Base-by-base conservation (phyloP, 2,888 invertebrate genomes). In the Pachliopta kotzebuea region DNA sequence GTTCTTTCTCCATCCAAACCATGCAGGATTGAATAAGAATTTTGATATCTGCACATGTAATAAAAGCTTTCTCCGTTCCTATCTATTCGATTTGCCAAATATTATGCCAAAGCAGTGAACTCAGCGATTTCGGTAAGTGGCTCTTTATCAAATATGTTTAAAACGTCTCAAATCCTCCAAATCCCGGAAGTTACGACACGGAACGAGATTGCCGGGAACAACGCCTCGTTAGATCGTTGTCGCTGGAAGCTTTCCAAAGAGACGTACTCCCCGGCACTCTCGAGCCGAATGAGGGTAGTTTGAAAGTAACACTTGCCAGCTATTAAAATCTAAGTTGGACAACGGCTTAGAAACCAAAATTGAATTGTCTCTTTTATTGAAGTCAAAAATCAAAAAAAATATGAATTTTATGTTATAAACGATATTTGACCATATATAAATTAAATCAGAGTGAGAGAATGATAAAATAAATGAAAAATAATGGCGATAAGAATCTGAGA, bases 201-300 rank as follows among this genome's bases (percentile, higher is more conserved):
- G 2, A 20, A 54, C 49, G 20, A 50, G 45, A 56, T 59, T 31
- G 55, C 18, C 24, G 59, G 31, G 55, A 31, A 50, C 56, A 53
- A 62, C 20, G 55, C 26, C 55, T 52, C 60, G 54, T 55, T 56
- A 56, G 26, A 60, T 64, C 31, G 63, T 66, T 68, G 70, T 68
- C 68, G 66, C 65, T 71, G 71, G 71, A 71, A 54, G 53, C 59
- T 56, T 57, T 69, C 69, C 69, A 70, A 63, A 66, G 63, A 60
- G 68, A 61, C 67, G 63, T 60, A 53, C 54, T 61, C 7, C 53
- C 49, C 63, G 62, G 21, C 53, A 29, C 21, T 59, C 26, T 49
- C n/a, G 4, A 17, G 14, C 31, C 23, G 61, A 67, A 56, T 56
- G 66, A 67, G 63, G 67, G 66, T 66, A 63, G 67, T 68, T 62